Conservation (phyloP, 2,113 vertebrate genomes). For the Heteronetta atricapilla region DNA sequence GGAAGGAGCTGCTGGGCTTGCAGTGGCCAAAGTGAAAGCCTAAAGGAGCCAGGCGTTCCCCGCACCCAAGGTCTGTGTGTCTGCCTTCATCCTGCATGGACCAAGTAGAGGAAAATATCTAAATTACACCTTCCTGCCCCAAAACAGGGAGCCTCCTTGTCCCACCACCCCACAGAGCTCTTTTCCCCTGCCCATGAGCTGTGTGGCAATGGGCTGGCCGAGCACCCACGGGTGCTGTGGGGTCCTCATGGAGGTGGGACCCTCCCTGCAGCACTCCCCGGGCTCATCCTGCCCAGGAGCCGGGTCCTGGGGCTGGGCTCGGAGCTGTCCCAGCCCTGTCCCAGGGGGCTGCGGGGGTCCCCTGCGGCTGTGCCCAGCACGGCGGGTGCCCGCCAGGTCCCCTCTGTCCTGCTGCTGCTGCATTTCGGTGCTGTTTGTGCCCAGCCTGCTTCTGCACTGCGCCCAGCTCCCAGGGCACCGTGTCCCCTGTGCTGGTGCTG, state of each 20-base stretch:
- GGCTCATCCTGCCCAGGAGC: background rate
- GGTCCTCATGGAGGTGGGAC: background rate
- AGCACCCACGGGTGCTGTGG: background rate
- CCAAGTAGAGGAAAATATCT: background rate
- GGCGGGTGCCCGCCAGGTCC: background rate
- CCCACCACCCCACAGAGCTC: background rate
- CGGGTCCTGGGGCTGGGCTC: background rate
- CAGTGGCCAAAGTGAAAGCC: background rate
- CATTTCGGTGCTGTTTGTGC: background rate
- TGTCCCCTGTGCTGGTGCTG: background rate
- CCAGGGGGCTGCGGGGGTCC: background rate
- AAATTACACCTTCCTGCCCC: background rate
- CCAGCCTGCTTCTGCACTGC: background rate
- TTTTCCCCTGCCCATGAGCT: too few relatives aligned
- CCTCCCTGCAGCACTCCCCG: too few relatives aligned
- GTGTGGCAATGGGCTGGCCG: background rate
- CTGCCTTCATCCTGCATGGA: rapidly evolving
- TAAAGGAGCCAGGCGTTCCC: rapidly evolving
- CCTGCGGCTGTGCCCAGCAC: background rate
- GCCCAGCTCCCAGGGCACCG: too few relatives aligned
- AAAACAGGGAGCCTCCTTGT: background rate
- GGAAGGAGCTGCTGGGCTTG: background rate
- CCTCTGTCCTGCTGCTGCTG: background rate
- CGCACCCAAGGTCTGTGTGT: rapidly evolving
- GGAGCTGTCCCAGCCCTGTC: background rate